phyloP scores from a whole-genome alignment of 2,797 vertebrate species.

The Channallabes apus region DNA sequence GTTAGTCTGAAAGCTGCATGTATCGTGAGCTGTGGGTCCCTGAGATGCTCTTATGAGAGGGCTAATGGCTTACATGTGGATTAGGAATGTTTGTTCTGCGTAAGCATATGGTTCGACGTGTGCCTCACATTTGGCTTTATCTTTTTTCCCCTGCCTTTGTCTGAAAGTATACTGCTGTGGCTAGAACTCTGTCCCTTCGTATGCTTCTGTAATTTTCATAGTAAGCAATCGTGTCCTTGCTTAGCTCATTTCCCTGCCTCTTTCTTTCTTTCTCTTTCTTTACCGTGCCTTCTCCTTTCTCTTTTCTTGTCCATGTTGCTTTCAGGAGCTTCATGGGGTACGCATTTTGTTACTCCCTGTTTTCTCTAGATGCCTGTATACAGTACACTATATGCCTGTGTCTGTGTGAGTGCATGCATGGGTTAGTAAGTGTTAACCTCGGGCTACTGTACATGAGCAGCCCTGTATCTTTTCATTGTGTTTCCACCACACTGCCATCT shows the following conservation, averaged over 20 bases:
- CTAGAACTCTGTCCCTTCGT: slow-evolving; percentile 15
- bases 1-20: background rate
- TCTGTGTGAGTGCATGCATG: slow-evolving; percentile 9
- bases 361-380: slow-evolving; percentile 33
- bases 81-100: background rate
- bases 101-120: background rate
- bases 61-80: slow-evolving; percentile 13
- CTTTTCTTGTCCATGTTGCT: slow-evolving; percentile 78
- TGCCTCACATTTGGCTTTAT: background rate
- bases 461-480: slow-evolving; percentile 10
- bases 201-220: slow-evolving; percentile 30
- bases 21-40: background rate
- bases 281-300: slow-evolving; percentile 44
- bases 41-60: background rate
- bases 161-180: background rate
- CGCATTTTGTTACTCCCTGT: slow-evolving; percentile 56
- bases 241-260: slow-evolving; percentile 50
- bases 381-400: slow-evolving; percentile 45
- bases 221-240: slow-evolving; percentile 31
- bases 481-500: slow-evolving; percentile 8
- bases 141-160: background rate
- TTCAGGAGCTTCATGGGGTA: slow-evolving; percentile 99
- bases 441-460: background rate
- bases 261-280: slow-evolving; percentile 38
- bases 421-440: background rate